Base-by-base conservation (phyloP, 2,797 vertebrate genomes). In the Tapirus indicus region DNA sequence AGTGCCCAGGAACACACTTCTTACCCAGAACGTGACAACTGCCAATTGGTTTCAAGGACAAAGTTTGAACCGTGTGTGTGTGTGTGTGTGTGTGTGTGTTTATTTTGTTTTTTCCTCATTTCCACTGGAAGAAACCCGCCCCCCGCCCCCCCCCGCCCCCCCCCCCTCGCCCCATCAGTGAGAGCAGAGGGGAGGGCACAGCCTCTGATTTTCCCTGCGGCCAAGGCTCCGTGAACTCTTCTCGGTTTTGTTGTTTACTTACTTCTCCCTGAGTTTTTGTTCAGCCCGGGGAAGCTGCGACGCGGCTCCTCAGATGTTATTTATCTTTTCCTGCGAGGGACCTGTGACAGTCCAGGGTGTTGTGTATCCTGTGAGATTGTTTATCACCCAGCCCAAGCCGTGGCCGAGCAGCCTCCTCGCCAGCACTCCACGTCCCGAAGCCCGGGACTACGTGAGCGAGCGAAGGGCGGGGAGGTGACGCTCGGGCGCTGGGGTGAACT, bases 301-400 rank as follows among this genome's bases (percentile, higher is more conserved):
- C 0, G 72, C 60, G 49, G 87, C 54, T 98, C 95, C 97, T 98
- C 96, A 97, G 97, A 96, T 89, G 96, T 97, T 78, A 95, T 97
- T 98, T 98, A 95, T 98, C 98, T 98, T 98, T 98, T 98, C 98
- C 97, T 96, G 97, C 88, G 94, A 83, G 91, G 58, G 91, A 62
- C 95, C 95, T 58, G 96, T 95, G 95, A 96, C 97, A 96, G 98
- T 35, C 80, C 94, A 66, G 87, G 64, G 96, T 88, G n/a, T 91
- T 58, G 49, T 32, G 97, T 86, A 69, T 97, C 89, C 92, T 77
- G 96, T 84, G 94, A 72, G 79, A 95, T 88, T 96, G 84, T 98
- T 98, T 97, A 98, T 97, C 91, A 58, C 88, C 72, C 92, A 38
- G 91, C 87, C 92, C 97, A 83, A 41, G 69, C 69, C 21, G 78